A percentile compares a stretch with the other conserved stretches of the same genome.
Evolutionary conservation across 2,888 invertebrate genomes (phyloP).

Genomic region (Molanna angustata): DNA sequence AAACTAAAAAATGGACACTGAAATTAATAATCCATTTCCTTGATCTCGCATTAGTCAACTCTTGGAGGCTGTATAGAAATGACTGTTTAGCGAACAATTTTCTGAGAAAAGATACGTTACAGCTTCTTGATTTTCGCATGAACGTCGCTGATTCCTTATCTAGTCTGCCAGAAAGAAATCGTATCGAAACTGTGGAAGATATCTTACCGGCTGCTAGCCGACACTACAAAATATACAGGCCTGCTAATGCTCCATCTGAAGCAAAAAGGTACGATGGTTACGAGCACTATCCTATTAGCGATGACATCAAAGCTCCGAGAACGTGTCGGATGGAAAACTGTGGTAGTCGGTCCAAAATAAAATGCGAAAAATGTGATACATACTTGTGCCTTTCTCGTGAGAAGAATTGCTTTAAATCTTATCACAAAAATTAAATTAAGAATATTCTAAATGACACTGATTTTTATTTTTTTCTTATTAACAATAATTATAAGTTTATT

Average conservation of each 20-base stretch:
- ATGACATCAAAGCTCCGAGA: slow-evolving; percentile 33
- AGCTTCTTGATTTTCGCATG: slow-evolving; percentile 26
- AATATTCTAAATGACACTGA: too few relatives aligned
- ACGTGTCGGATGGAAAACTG: slow-evolving; percentile 32
- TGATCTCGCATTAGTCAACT: slow-evolving; percentile 35
- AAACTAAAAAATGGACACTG: slow-evolving; percentile 37
- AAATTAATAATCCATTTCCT: slow-evolving; percentile 36
- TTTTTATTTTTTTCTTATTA: too few relatives aligned
- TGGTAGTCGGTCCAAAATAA: neutral
- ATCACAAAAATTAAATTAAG: too few relatives aligned
- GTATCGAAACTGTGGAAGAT: slow-evolving; percentile 4
- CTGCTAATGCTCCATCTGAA: slow-evolving; percentile 30
- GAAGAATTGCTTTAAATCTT: neutral
- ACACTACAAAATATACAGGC: slow-evolving; percentile 14
- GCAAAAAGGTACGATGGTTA: slow-evolving; percentile 35
- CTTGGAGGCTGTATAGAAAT: slow-evolving; percentile 35
- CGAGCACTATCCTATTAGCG: slow-evolving; percentile 34
- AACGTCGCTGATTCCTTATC: slow-evolving; percentile 25
- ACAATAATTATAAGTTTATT: too few relatives aligned
- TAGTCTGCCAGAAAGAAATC: slow-evolving; percentile 12
- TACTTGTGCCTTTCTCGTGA: neutral
- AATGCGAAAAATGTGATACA: neutral
- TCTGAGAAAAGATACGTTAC: neutral
- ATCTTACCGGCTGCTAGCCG: neutral
- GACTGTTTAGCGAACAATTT: slow-evolving; percentile 14